Evolutionary conservation across 2,113 vertebrate species (phyloP).

Genomic region (Mastomys coucha): DNA sequence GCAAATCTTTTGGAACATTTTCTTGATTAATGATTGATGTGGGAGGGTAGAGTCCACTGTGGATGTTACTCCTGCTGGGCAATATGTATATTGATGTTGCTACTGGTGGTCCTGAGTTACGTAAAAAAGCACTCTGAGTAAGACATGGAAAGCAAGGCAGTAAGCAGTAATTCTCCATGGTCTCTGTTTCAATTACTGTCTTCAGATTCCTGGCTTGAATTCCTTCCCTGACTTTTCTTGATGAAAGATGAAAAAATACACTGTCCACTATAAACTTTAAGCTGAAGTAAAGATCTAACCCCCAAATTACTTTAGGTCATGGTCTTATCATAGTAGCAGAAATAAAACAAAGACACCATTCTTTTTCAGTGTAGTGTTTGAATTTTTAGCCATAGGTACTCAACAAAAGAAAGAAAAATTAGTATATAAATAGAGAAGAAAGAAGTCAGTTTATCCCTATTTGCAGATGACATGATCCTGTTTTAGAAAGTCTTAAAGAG

Average conservation of each 20-base stretch:
- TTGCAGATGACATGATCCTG: neutral
- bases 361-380: no score
- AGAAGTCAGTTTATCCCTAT: neutral
- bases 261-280: neutral
- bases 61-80: neutral
- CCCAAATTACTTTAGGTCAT: neutral
- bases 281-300: neutral
- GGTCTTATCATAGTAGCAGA: neutral
- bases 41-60: neutral
- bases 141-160: neutral
- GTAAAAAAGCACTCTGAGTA: neutral
- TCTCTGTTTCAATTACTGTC: neutral
- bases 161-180: neutral
- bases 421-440: neutral
- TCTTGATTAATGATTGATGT: neutral
- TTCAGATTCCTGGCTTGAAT: neutral
- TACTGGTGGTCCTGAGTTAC: neutral
- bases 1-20: neutral
- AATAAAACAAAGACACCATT: neutral
- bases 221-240: neutral
- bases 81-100: no score
- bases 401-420: neutral
- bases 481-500: neutral
- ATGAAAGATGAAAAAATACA: neutral
- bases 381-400: neutral